A percentile compares a stretch with the other conserved stretches of the same genome.
Conservation (phyloP, 2,797 vertebrate species). For the Sebastes elongatus region DNA sequence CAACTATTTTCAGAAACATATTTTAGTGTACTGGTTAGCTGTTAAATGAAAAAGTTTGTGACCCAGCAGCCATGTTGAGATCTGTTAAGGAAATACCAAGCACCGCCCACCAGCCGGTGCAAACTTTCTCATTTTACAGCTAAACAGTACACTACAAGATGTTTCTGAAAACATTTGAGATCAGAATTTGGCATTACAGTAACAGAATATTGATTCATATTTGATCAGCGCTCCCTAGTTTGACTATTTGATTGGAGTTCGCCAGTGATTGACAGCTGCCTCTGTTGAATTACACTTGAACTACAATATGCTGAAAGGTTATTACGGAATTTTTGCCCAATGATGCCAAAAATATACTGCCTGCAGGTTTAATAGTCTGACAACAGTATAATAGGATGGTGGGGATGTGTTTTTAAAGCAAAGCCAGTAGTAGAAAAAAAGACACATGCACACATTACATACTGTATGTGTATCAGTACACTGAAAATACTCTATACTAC, state of each 20-base stretch:
- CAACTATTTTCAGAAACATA: too few species aligned
- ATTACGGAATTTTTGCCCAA: background rate
- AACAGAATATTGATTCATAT: background rate
- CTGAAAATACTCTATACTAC: background rate
- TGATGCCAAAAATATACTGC: background rate
- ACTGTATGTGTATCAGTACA: background rate
- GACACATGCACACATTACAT: background rate
- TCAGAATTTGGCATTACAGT: background rate
- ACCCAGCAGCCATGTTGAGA: background rate
- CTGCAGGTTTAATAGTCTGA: background rate
- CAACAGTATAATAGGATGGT: background rate
- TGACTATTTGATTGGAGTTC: background rate
- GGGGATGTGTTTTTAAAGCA: background rate
- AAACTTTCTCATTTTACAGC: background rate
- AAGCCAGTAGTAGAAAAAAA: background rate
- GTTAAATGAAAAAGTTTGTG: background rate
- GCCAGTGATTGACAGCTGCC: background rate
- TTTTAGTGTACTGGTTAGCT: too few species aligned
- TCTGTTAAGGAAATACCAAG: background rate
- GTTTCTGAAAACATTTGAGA: too few species aligned
- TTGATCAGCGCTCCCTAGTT: background rate
- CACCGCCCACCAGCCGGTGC: too few species aligned
- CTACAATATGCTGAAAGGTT: background rate
- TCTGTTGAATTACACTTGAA: background rate
- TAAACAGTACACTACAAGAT: background rate